phyloP scores from a whole-genome alignment of 2,797 vertebrate species.

The Cirrhinus molitorella region DNA sequence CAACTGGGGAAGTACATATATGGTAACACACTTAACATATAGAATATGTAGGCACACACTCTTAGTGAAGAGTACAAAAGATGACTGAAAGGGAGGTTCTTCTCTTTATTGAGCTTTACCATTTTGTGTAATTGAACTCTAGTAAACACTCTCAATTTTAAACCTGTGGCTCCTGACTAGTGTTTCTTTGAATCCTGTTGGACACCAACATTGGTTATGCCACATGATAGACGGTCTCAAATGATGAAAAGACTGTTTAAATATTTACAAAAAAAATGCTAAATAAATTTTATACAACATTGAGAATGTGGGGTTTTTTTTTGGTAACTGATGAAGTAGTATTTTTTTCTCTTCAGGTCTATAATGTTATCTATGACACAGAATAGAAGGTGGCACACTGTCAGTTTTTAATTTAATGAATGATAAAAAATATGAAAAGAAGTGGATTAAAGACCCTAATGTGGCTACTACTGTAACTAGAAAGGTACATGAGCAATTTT shows the following conservation, averaged over 20 bases:
- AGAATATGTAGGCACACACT: background rate
- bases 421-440: too few relatives aligned
- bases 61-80: background rate
- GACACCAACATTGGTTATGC: background rate
- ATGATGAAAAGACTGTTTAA: background rate
- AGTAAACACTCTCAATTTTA: background rate
- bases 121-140: background rate
- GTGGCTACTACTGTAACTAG: background rate
- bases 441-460: background rate
- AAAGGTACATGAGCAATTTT: background rate
- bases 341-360: background rate
- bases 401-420: background rate
- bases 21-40: too few relatives aligned
- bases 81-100: background rate
- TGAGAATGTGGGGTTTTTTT: background rate
- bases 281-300: background rate
- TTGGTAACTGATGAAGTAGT: background rate
- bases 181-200: background rate
- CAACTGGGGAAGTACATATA: background rate
- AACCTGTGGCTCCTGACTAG: conserved; percentile 3
- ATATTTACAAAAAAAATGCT: background rate
- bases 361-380: background rate
- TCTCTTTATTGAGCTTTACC: background rate
- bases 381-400: background rate
- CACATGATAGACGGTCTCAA: background rate